phyloP scores from a whole-genome alignment of 2,113 vertebrate genomes.

The Nettapus auritus region DNA sequence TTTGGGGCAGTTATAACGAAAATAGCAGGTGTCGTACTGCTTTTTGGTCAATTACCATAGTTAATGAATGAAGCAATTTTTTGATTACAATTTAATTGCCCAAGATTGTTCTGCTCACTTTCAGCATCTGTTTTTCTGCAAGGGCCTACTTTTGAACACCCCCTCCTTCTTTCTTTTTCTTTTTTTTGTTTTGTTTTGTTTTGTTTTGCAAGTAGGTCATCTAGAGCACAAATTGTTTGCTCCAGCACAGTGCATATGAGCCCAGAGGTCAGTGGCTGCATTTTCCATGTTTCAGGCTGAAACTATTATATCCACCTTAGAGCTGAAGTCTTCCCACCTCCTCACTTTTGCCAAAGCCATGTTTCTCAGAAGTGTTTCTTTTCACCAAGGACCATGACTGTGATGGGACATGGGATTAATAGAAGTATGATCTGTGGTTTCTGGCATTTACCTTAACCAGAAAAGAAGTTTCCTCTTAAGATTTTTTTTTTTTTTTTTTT shows the following conservation, averaged over 20 bases:
- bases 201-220: slow-evolving; percentile 2
- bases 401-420: not conserved
- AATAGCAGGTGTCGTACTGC: slow-evolving; percentile 31
- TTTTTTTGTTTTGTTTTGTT: too few species aligned
- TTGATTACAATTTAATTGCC: slow-evolving; percentile 49
- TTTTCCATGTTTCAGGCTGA: not conserved
- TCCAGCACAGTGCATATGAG: not conserved
- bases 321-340: not conserved
- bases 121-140: slow-evolving; percentile 52
- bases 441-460: not conserved
- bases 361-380: not conserved
- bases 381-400: not conserved
- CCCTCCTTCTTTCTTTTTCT: too few species aligned
- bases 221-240: not conserved
- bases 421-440: not conserved
- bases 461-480: not conserved
- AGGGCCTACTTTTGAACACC: not conserved
- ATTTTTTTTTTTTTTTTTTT: too few species aligned
- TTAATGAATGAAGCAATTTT: slow-evolving; percentile 47
- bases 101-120: slow-evolving; percentile 29
- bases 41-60: slow-evolving; percentile 64
- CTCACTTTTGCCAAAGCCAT: not conserved
- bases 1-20: slow-evolving; percentile 34
- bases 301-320: not conserved
- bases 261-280: not conserved